Percentiles rank a stretch among this genome's conserved stretches.
Evolutionary conservation across 2,888 invertebrate species (phyloP).

Genomic region (Allolobophora icterica): DNA sequence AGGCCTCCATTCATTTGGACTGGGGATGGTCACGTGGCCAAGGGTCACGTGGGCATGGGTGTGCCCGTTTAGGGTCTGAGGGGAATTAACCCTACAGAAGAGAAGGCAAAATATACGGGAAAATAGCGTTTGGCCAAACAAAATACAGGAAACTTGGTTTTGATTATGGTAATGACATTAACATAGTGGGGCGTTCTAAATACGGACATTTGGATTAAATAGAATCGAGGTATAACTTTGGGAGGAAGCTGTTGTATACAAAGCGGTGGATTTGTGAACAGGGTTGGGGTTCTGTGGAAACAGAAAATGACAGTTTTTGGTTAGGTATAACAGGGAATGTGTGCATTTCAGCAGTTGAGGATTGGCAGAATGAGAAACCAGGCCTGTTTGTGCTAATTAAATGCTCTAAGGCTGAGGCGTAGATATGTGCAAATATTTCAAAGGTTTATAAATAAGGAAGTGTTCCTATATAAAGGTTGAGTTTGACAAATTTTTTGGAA

Average conservation of each 20-base stretch:
- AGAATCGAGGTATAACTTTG: neutral
- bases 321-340: neutral
- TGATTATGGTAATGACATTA: neutral
- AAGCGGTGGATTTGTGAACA: neutral
- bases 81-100: neutral
- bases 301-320: neutral
- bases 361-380: neutral
- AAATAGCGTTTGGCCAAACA: too few relatives aligned
- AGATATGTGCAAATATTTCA: neutral
- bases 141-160: neutral
- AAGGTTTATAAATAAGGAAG: neutral
- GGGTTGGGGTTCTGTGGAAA: neutral
- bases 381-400: neutral
- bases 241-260: neutral
- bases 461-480: neutral
- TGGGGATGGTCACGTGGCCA: neutral
- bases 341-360: neutral
- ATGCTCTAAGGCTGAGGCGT: neutral
- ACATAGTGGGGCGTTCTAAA: neutral
- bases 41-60: neutral
- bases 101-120: neutral
- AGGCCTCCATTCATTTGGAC: constrained; percentile 6
- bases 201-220: neutral
- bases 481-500: too few relatives aligned
- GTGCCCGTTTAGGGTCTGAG: neutral